Evolutionary conservation across 2,888 invertebrate species (phyloP), one percentile per base, ranked within the genome.

Genomic region (Nysson spinosus): DNA sequence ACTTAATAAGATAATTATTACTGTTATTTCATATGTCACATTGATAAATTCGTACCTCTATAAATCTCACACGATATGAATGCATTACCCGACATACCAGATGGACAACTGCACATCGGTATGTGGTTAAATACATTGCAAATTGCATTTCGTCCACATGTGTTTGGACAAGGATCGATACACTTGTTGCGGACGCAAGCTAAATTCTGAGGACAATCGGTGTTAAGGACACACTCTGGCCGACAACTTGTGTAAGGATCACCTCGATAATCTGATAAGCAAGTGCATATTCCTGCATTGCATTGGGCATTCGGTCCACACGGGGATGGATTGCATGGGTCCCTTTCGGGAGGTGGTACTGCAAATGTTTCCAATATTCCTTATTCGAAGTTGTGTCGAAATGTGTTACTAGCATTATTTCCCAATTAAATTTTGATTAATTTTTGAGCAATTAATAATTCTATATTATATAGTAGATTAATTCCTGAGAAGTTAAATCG

Each of bases 131-230:
- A 89, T 26, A 92, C 91, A 64, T 76, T 77, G 44, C 84, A 84
- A 20, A 75, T 7, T 6, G 89, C 89, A 46, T 87, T 87, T 54
- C 88, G 79, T 42, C 93, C 94, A 86, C 95, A 93, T 37, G 91
- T 92, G 75, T 92, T 92, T 17, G 91, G 90, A 77, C 94, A 94
- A 14, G 94, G 94, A 85, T 94, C 92, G 4, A 89, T 83, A 81
- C 95, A 95, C 87, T 93, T 93, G 78, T 92, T 92, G 73, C 90
- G 90, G 37, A 92, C 89, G 83, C 96, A 96, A 46, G 94, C 92
- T 79, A 89, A 91, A 75, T 92, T 89, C 46, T 89, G 79, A 0
- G 91, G 84, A 78, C 94, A 94, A 84, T 94, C 91, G 16, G 85
- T 86, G 74, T 92, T 93, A 1, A 92, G 84, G 9, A 92, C 88